These are phyloP conservation scores for Drosophila rhopaloa DNA, from an alignment of 1,140 invertebrate species.

Conservation along the genomic window DNA sequence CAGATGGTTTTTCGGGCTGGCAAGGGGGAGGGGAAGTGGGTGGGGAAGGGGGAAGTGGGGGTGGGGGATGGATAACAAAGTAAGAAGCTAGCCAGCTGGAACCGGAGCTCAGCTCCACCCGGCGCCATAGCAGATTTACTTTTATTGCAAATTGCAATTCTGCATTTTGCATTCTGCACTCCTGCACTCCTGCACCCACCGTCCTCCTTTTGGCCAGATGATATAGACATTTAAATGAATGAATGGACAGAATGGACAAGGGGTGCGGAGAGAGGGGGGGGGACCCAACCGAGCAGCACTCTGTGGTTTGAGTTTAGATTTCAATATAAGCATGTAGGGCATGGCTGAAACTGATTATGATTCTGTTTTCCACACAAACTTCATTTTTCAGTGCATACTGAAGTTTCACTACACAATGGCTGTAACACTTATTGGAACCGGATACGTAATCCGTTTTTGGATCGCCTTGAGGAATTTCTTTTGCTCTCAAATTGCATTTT, in stretches of 20 bases:
- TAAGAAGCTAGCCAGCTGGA: slow-evolving; percentile 26
- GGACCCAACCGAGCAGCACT: too few relatives aligned
- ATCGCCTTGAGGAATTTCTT: too few relatives aligned
- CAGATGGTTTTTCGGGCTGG: slow-evolving; percentile 44
- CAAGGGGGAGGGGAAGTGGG: too few relatives aligned
- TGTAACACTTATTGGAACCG: too few relatives aligned
- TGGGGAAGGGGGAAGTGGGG: neutral
- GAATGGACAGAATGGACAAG: slow-evolving; percentile 41
- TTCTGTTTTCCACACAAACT: too few relatives aligned
- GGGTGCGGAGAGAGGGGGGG: neutral
- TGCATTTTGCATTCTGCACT: slow-evolving; percentile 28
- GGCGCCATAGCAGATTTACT: slow-evolving; percentile 62
- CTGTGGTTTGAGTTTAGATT: neutral
- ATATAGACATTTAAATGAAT: slow-evolving; percentile 79
- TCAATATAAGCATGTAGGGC: too few relatives aligned
- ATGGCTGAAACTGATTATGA: too few relatives aligned
- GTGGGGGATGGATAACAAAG: slow-evolving; percentile 20
- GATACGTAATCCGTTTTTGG: too few relatives aligned
- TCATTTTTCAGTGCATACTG: too few relatives aligned
- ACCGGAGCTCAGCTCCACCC: neutral
- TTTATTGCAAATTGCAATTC: slow-evolving; percentile 78
- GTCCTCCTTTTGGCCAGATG: slow-evolving; percentile 18
- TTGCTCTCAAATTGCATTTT: too few relatives aligned
- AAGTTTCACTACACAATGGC: too few relatives aligned
- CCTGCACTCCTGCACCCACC: neutral